Evolutionary conservation across 2,113 vertebrate genomes (phyloP).

Genomic region (Neogale vison): DNA sequence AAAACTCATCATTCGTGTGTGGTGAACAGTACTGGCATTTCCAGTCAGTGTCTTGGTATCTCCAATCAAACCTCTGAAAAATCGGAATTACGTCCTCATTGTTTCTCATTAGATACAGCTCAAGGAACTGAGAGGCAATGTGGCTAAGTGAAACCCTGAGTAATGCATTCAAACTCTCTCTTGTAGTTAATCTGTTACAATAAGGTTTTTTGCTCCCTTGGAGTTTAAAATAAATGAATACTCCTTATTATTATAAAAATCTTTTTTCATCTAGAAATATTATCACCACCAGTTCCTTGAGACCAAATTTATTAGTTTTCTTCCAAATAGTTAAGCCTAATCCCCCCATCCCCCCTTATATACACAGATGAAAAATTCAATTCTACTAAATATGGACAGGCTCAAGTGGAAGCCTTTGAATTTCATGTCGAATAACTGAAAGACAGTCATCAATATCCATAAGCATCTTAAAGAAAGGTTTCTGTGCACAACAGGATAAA

Average conservation of each 20-base stretch:
- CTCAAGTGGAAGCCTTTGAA: not conserved
- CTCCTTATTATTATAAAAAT: not conserved
- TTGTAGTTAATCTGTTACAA: not conserved
- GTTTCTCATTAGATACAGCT: not conserved
- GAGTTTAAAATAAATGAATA: not conserved
- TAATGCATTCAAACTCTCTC: not conserved
- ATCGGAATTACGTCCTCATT: not conserved
- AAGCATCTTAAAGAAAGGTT: not conserved
- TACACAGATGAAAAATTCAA: not conserved
- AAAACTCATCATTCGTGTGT: not conserved
- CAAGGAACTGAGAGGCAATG: not conserved
- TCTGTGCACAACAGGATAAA: not conserved
- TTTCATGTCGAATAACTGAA: not conserved
- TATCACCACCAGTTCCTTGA: not conserved
- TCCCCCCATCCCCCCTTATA: too few relatives aligned
- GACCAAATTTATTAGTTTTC: not conserved
- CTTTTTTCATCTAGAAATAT: not conserved
- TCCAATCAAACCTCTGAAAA: not conserved
- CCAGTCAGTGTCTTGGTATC: not conserved
- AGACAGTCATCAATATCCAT: not conserved
- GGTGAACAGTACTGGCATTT: not conserved
- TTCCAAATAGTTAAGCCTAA: not conserved
- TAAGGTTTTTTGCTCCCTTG: not conserved
- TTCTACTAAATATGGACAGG: not conserved
- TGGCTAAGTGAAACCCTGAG: not conserved